Evolutionary conservation across 2,797 vertebrate genomes (phyloP).

Genomic region (Leptodactylus fallax): DNA sequence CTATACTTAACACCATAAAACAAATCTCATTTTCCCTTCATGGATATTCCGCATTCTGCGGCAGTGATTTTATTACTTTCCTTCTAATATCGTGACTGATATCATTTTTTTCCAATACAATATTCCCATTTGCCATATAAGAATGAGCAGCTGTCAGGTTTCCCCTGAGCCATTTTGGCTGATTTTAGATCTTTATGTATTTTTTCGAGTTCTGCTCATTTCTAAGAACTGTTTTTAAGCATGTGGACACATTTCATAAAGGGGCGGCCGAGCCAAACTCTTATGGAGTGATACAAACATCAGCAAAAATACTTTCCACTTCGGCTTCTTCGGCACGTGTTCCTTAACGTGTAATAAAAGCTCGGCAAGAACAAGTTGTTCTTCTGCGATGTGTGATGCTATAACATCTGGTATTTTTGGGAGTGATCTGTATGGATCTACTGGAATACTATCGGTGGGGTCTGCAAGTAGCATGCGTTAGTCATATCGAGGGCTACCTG

Average conservation of each 20-base stretch:
- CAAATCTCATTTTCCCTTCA: neutral
- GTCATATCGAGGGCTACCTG: neutral
- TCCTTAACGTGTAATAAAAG: slow-evolving; percentile 29
- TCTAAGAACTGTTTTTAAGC: slow-evolving; percentile 40
- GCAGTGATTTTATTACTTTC: neutral
- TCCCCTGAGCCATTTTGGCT: slow-evolving; percentile 7
- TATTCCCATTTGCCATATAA: slow-evolving; percentile 8
- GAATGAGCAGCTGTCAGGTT: slow-evolving; percentile 28
- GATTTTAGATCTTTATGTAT: slow-evolving; percentile 33
- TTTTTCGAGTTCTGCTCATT: slow-evolving; percentile 5
- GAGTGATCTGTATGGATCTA: neutral
- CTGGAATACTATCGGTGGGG: neutral
- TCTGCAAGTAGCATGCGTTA: neutral
- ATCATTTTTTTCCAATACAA: neutral
- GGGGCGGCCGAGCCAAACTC: neutral
- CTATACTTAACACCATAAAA: neutral
- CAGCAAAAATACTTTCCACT: slow-evolving; percentile 49
- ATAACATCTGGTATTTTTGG: neutral
- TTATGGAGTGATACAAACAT: slow-evolving; percentile 44
- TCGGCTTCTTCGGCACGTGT: slow-evolving; percentile 26
- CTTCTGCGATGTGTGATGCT: neutral
- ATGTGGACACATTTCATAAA: slow-evolving; percentile 27
- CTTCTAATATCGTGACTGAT: neutral
- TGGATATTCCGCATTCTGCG: neutral
- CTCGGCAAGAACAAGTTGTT: slow-evolving; percentile 15